A percentile compares a stretch with the other conserved stretches of the same genome.
Conservation (phyloP, 2,888 invertebrate genomes). For the Blastobasis adustella region DNA sequence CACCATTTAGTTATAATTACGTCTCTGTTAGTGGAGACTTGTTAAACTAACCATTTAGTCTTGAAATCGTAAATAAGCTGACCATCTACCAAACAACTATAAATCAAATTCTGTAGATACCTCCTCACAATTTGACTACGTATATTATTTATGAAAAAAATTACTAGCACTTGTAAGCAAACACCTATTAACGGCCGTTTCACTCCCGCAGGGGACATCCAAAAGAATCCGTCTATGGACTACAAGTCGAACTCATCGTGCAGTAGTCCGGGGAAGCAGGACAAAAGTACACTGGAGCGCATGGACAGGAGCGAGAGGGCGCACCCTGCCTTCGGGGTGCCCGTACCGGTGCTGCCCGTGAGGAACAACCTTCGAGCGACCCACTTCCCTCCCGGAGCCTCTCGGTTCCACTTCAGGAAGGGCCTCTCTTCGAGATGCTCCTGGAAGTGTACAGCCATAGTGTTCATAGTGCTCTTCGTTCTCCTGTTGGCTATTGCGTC, state of each 20-base stretch:
- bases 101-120: too few relatives aligned
- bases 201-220: slow-evolving; percentile 81
- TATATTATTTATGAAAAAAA: too few relatives aligned
- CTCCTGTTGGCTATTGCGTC: slow-evolving; percentile 88
- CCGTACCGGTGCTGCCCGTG: slow-evolving; percentile 85
- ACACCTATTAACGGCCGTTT: too few relatives aligned
- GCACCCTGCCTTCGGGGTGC: slow-evolving; percentile 77
- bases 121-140: too few relatives aligned
- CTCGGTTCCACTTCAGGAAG: slow-evolving; percentile 91
- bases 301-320: slow-evolving; percentile 77
- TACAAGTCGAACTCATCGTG: slow-evolving; percentile 92
- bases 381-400: slow-evolving; percentile 81
- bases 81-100: too few relatives aligned
- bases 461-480: slow-evolving; percentile 88
- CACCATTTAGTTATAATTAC: too few relatives aligned
- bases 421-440: slow-evolving; percentile 90
- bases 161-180: too few relatives aligned
- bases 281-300: slow-evolving; percentile 69
- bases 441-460: slow-evolving; percentile 94
- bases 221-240: slow-evolving; percentile 91
- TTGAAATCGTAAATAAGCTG: too few relatives aligned
- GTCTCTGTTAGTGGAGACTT: too few relatives aligned
- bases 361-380: slow-evolving; percentile 82
- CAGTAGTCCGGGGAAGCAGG: slow-evolving; percentile 84
- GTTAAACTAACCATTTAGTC: too few relatives aligned